Base-by-base conservation (phyloP, 2,797 vertebrate species). In the Onychomys arenicola region DNA sequence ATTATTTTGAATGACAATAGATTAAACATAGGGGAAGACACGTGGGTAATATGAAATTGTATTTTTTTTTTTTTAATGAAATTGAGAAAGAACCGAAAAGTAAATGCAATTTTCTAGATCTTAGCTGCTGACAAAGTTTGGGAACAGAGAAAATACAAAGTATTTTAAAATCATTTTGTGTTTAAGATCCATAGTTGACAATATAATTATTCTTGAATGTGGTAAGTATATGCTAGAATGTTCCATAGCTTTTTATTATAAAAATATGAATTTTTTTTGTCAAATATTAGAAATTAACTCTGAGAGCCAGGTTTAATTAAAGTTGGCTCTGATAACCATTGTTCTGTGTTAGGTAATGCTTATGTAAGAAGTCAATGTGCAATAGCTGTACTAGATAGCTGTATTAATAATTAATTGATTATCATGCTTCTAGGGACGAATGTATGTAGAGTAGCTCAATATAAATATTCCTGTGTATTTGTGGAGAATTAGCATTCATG, bases 1-100 rank as follows among this genome's bases (percentile, higher is more conserved):
- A 43, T 76, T 71, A 78, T 52, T 93, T 93, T 92, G 61, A 78
- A 85, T 93, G 61, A 77, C 40, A 80, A 49, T 69, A 17, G 46
- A 71, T 89, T 96, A 92, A 92, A 86, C 86, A 84, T 57, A 78
- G 81, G 19, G 27, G 21, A 91, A 88, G 32, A 77, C 40, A 6
- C 10, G 2, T 27, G 90, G 80, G 77, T 78, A 81, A 77, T 95
- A n/a, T 86, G 14, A 84, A 19, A 82, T 63, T 61, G 73, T 65
- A 90, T 86, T 84, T 16, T 34, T 93, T 16, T 34, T 93, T 57
- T 86, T 77, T n/a, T n/a, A n/a, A 81, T 29, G 2, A 95, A 90
- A 91, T 25, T 89, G 6, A 71, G 19, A 77, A 93, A 78, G 84
- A 95, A 87, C 1, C 88, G 34, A 85, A 89, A 95, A 95, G 63